Percentiles rank a stretch among this genome's conserved stretches.
Evolutionary conservation across 1,140 invertebrate species (phyloP).

Genomic region (Aradophagus sp.): DNA sequence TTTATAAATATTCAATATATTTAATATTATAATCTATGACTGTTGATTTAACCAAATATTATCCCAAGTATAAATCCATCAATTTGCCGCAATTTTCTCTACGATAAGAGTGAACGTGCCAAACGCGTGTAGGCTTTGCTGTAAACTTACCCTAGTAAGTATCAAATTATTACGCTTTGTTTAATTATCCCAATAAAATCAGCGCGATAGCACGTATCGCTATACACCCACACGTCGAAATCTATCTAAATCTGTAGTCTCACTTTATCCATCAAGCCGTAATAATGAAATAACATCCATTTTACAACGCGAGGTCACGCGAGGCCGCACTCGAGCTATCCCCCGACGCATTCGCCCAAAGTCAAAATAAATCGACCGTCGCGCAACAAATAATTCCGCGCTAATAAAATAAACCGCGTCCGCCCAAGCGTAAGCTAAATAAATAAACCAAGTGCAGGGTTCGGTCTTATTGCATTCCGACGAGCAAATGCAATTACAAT

Average conservation of each 20-base stretch:
- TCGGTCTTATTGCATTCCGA: not conserved
- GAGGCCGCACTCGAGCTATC: slow-evolving; percentile 4
- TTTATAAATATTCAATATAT: no score
- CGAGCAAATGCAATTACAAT: no score
- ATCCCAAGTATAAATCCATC: no score
- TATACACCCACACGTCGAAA: slow-evolving; percentile 5
- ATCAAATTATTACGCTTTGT: no score
- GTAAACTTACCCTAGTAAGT: no score
- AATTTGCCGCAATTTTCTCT: no score
- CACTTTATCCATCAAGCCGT: slow-evolving; percentile 17
- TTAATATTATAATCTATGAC: no score
- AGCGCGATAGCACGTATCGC: no score
- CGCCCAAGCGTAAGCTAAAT: slow-evolving; percentile 5
- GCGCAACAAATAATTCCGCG: slow-evolving; percentile 16
- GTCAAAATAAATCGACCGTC: slow-evolving; percentile 29
- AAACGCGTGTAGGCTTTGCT: no score
- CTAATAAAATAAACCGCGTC: slow-evolving; percentile 28
- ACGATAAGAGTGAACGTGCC: no score
- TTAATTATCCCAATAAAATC: no score
- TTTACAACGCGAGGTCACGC: slow-evolving; percentile 17
- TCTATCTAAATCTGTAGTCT: slow-evolving; percentile 19
- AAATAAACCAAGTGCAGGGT: slow-evolving; percentile 7
- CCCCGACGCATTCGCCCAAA: slow-evolving; percentile 10
- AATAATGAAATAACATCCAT: slow-evolving; percentile 29
- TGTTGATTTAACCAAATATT: no score